phyloP scores from a whole-genome alignment of 2,797 vertebrate species.

The Gastrophryne carolinensis region DNA sequence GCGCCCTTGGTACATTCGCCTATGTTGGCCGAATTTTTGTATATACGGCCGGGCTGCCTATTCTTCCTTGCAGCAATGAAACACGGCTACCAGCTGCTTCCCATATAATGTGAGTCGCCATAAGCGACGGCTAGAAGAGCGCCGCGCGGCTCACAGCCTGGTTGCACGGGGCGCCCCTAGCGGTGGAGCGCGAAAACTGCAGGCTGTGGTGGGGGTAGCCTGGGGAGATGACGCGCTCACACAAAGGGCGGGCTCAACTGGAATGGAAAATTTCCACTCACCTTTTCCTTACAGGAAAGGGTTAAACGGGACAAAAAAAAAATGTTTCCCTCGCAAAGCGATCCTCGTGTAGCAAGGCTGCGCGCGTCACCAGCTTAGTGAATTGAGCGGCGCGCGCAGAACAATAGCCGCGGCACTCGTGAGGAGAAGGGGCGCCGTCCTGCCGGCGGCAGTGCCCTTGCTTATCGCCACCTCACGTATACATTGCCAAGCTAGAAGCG shows the following conservation, averaged over 20 bases:
- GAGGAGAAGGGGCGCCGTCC: too few relatives aligned
- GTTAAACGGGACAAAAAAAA: conserved; percentile 16
- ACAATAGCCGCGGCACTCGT: too few relatives aligned
- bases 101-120: not conserved
- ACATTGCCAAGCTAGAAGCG: too few relatives aligned
- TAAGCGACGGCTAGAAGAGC: not conserved
- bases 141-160: conserved; percentile 9
- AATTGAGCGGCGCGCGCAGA: not conserved
- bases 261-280: conserved; percentile 46
- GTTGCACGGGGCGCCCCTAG: not conserved
- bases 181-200: not conserved
- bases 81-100: not conserved
- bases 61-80: too few relatives aligned
- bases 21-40: too few relatives aligned
- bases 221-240: not conserved
- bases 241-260: not conserved
- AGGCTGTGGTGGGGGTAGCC: not conserved
- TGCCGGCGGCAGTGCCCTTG: too few relatives aligned
- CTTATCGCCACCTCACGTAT: too few relatives aligned
- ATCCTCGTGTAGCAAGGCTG: not conserved
- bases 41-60: too few relatives aligned
- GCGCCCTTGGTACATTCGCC: too few relatives aligned
- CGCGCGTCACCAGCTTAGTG: not conserved
- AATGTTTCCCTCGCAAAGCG: conserved; percentile 17
- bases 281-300: not conserved